Evolutionary conservation across 2,888 invertebrate genomes (phyloP), one percentile per base, ranked within the genome.

Genomic region (Charanyca ferruginea): DNA sequence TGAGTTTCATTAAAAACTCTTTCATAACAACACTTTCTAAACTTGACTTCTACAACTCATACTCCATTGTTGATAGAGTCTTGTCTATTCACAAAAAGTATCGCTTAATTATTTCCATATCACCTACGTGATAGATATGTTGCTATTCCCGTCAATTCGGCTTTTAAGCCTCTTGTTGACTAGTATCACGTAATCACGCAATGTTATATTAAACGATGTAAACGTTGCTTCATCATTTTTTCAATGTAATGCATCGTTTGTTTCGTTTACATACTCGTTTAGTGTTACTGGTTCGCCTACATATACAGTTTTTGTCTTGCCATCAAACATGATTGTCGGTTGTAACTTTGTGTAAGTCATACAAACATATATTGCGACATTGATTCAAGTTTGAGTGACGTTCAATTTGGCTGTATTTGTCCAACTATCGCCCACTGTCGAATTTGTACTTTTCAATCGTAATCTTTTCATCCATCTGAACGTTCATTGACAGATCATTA

Each of bases 311-410:
- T 77, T 75, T 72, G 59, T 75, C 80, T 86, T 77, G 73, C 84
- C 81, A 87, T 90, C 89, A 85, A 88, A 86, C 80, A 78, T 80
- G 83, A 87, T 89, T 89, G 88, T 91, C 81, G 78, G 75, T 77
- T 89, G 89, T 91, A 89, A 89, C 81, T 87, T 77, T 89, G 90
- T 89, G 90, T 91, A 89, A 89, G 81, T 86, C 85, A 75, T 77
- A 78, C 73, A 79, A 77, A 80, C 82, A 74, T 73, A 41, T 72
- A 77, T 82, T 80, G 83, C 74, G 84, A 88, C 89, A 84, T 81
- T 81, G 84, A 85, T 84, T 86, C 83, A 72, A 73, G 65, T 85
- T 86, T 88, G 89, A 90, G 73, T 89, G 90, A 88, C 91, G 83
- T 83, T 71, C 83, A 78, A 82, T 87, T 87, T 84, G 79, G 83